Percentiles rank a stretch among this genome's conserved stretches.
phyloP scores from a whole-genome alignment of 2,797 vertebrate species.

The Oophaga sylvatica region DNA sequence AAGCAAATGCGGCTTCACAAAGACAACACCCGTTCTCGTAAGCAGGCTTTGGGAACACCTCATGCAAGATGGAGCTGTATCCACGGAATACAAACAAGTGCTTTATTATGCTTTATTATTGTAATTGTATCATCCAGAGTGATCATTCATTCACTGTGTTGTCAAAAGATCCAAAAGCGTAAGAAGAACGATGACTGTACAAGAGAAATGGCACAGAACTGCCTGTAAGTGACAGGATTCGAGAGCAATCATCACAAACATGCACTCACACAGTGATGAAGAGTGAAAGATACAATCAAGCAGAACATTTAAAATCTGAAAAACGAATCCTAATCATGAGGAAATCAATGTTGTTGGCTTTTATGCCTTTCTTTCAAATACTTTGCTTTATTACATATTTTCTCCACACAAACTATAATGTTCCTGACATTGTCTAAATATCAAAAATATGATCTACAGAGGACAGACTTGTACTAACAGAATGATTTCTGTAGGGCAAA shows the following conservation, averaged over 20 bases:
- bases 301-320: conserved; percentile 30
- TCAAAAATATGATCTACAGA: not conserved
- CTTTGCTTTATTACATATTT: conserved; percentile 11
- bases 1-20: not conserved
- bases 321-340: conserved; percentile 30
- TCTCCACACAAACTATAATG: not conserved
- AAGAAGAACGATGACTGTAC: not conserved
- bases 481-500: not conserved
- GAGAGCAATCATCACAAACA: conserved; percentile 37
- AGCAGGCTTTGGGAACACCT: conserved; percentile 6
- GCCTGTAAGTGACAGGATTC: not conserved
- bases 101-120: not conserved
- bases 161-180: not conserved
- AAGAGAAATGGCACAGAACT: conserved; percentile 21
- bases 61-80: not conserved
- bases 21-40: not conserved
- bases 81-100: not conserved
- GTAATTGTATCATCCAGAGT: not conserved
- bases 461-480: not conserved
- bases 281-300: conserved; percentile 33
- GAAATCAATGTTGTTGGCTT: conserved; percentile 37
- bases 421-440: not conserved
- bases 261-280: not conserved
- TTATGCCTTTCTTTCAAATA: not conserved
- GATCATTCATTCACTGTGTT: not conserved